Evolutionary conservation across 2,888 invertebrate genomes (phyloP), one percentile per base, ranked within the genome.

Genomic region (Bombyx huttoni): DNA sequence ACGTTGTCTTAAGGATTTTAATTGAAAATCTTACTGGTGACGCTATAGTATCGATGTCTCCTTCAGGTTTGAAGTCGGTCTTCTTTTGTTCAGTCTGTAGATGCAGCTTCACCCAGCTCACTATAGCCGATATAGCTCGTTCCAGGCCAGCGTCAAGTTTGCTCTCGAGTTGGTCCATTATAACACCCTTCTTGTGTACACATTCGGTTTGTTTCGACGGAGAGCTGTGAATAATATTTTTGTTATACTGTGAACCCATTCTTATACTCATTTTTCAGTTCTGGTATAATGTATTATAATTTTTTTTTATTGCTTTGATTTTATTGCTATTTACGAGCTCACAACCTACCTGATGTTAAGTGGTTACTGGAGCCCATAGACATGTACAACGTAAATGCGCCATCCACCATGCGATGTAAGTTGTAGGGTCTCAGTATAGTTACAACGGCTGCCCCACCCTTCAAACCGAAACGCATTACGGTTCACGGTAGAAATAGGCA

Each of bases 71-170:
- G 69, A 95, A 99, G 81, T 99, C 99, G 0, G 94, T 94, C 79
- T 98, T 98, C 81, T 95, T 97, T 82, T 99, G 99, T 74, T 99
- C 98, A 0, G 92, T 92, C 77, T 96, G 95, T 14, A 99, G 89
- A 65, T 97, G 94, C 52, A 95, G 89, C 76, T 94, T 95, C 0
- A 97, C 94, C 96, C 98, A 99, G 50, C 96, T 94, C 55, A 96
- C 92, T 33, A 98, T 92, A 0, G 98, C 95, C 57, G 94, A 93
- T 52, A 99, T 90, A 2, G 97, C 94, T 51, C 96, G 91, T 74
- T 97, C 96, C 55, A 97, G 74, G 0, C 97, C 97, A 0, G 91
- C 92, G 72, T 98, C 98, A 56, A 99, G 87, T 81, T 98, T 98
- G 54, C 91, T 92, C 80, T 99, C 98, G 52, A 98, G 91, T 72